phyloP scores from a whole-genome alignment of 92 coral and sea anemone species.

The Actinernus sp. region DNA sequence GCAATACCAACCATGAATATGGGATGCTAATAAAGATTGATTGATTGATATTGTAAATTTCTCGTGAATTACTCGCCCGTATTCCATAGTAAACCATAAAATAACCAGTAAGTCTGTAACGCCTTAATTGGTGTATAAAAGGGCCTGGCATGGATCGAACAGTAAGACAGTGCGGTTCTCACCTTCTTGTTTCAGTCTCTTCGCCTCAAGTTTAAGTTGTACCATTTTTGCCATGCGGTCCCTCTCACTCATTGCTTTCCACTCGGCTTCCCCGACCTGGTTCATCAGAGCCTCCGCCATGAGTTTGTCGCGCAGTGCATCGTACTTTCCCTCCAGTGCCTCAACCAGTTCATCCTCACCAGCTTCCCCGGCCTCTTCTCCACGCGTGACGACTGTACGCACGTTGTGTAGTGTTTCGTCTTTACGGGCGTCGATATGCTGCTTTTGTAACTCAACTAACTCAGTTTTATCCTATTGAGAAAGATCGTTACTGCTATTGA shows the following conservation, averaged over 20 bases:
- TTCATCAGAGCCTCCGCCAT: slow-evolving; percentile 87
- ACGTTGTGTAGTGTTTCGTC: slow-evolving; percentile 68
- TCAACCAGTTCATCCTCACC: slow-evolving; percentile 88
- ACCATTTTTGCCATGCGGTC: slow-evolving; percentile 87
- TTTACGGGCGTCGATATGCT: slow-evolving; percentile 69
- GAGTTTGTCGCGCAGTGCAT: slow-evolving; percentile 91
- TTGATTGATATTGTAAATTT: too few species aligned
- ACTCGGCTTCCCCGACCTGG: slow-evolving; percentile 90
- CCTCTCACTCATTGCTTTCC: slow-evolving; percentile 87
- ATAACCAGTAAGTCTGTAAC: too few species aligned
- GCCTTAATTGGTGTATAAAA: too few species aligned
- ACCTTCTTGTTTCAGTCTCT: slow-evolving; percentile 83
- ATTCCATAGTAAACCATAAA: too few species aligned
- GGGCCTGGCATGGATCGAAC: background rate
- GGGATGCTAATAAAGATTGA: too few species aligned
- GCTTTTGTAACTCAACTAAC: slow-evolving; percentile 80
- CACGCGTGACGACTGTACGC: slow-evolving; percentile 73
- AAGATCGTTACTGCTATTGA: too few species aligned
- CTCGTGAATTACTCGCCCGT: too few species aligned
- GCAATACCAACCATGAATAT: too few species aligned
- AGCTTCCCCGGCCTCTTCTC: slow-evolving; percentile 80
- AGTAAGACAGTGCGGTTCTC: background rate
- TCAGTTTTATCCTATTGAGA: slow-evolving; percentile 73
- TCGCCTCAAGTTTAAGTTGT: slow-evolving; percentile 89
- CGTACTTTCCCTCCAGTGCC: slow-evolving; percentile 94